phyloP scores from a whole-genome alignment of 1,140 invertebrate species.

The Euura saliciscinereae region DNA sequence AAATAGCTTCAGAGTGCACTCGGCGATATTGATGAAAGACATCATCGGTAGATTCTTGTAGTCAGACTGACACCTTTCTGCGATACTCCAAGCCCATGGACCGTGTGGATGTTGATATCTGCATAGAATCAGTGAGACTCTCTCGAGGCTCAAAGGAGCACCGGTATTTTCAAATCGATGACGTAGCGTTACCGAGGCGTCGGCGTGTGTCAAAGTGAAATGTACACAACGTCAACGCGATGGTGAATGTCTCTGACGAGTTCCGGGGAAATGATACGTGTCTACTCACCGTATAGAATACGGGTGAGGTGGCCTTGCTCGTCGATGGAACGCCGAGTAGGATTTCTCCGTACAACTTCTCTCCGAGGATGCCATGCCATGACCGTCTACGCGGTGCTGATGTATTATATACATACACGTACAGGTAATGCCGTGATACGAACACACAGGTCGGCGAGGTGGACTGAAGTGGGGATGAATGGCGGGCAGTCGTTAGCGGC shows the following conservation, averaged over 20 bases:
- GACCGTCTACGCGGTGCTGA: background rate
- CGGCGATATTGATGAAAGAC: too few species aligned
- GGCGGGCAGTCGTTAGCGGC: conserved; percentile 18
- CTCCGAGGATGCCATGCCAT: background rate
- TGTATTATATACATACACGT: background rate
- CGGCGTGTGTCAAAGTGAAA: background rate
- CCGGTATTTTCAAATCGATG: background rate
- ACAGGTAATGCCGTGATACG: background rate
- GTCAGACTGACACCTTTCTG: too few species aligned
- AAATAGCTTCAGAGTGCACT: too few species aligned
- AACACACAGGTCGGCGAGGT: background rate
- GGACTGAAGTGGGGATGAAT: background rate
- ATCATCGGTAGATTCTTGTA: too few species aligned
- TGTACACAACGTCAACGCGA: background rate
- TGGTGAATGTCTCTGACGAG: conserved; percentile 6
- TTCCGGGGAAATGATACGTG: conserved; percentile 1
- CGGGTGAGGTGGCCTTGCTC: background rate
- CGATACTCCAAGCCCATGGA: too few species aligned
- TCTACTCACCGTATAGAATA: background rate
- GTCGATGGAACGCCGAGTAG: background rate
- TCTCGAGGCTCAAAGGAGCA: background rate
- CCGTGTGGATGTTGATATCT: too few species aligned
- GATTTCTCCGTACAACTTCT: background rate
- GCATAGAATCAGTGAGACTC: too few species aligned
- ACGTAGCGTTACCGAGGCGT: background rate